A percentile compares a stretch with the other conserved stretches of the same genome.
Conservation (phyloP, 2,888 invertebrate genomes). For the Eledona agricola region DNA sequence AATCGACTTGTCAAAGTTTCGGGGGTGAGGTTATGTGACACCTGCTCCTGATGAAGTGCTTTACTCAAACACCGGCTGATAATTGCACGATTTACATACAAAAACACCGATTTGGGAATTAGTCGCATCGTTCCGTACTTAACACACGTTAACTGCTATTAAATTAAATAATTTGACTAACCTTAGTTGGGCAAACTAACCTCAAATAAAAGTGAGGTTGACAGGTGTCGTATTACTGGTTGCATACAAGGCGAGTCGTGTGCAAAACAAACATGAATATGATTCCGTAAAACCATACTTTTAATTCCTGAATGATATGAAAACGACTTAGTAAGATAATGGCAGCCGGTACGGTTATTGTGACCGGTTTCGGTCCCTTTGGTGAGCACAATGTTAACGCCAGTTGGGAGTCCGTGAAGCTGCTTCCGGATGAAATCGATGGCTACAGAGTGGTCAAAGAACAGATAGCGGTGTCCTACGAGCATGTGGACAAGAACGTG, state of each 20-base stretch:
- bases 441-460: slow-evolving; percentile 66
- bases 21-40: slow-evolving; percentile 23
- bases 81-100: slow-evolving; percentile 9
- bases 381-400: slow-evolving; percentile 75
- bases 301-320: background rate
- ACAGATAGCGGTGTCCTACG: slow-evolving; percentile 78
- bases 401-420: slow-evolving; percentile 83
- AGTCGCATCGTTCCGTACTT: slow-evolving; percentile 24
- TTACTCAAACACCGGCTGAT: no score
- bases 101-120: background rate
- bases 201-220: no score
- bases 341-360: slow-evolving; percentile 53
- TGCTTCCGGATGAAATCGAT: slow-evolving; percentile 67
- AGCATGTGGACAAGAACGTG: slow-evolving; percentile 71
- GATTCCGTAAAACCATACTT: background rate
- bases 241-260: slow-evolving; percentile 4
- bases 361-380: slow-evolving; percentile 87
- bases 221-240: background rate
- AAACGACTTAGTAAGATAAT: slow-evolving; percentile 5
- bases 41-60: slow-evolving; percentile 20
- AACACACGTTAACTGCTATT: no score
- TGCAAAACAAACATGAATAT: background rate
- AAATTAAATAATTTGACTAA: no score
- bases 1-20: slow-evolving; percentile 49
- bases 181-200: no score